phyloP scores from a whole-genome alignment of 1,140 invertebrate genomes.

The Neodiprion lecontei region DNA sequence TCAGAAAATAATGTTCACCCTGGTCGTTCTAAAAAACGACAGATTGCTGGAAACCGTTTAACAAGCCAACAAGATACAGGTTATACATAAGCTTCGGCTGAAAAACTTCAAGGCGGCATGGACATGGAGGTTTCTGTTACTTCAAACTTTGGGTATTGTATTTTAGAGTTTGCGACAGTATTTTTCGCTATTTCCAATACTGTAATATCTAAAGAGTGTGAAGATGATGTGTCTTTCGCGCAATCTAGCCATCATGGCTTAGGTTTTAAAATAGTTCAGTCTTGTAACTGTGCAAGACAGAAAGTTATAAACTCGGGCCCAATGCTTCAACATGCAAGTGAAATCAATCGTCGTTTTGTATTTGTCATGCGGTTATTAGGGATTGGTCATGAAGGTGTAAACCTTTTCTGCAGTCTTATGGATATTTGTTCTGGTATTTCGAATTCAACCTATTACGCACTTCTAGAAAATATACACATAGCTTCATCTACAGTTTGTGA shows the following conservation, averaged over 20 bases:
- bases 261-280: not conserved
- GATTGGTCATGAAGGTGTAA: conserved; percentile 5
- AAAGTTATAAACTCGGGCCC: not conserved
- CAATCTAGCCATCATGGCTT: not conserved
- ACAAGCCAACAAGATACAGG: not conserved
- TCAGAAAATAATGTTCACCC: not conserved
- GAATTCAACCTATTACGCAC: not conserved
- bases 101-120: conserved; percentile 7
- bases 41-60: not conserved
- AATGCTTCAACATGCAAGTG: not conserved
- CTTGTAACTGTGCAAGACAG: not conserved
- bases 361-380: conserved; percentile 17
- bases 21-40: not conserved
- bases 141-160: not conserved
- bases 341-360: conserved; percentile 15
- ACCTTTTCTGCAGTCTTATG: conserved; percentile 8
- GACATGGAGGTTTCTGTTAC: not conserved
- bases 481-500: not conserved
- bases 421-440: conserved; percentile 5
- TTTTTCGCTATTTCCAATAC: not conserved
- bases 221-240: not conserved
- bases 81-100: not conserved
- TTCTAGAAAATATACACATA: not conserved
- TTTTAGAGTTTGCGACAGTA: not conserved
- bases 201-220: not conserved